Percentiles rank a stretch among this genome's conserved stretches.
Conservation (phyloP, 2,797 vertebrate genomes). For the Micropoecilia bifurca region DNA sequence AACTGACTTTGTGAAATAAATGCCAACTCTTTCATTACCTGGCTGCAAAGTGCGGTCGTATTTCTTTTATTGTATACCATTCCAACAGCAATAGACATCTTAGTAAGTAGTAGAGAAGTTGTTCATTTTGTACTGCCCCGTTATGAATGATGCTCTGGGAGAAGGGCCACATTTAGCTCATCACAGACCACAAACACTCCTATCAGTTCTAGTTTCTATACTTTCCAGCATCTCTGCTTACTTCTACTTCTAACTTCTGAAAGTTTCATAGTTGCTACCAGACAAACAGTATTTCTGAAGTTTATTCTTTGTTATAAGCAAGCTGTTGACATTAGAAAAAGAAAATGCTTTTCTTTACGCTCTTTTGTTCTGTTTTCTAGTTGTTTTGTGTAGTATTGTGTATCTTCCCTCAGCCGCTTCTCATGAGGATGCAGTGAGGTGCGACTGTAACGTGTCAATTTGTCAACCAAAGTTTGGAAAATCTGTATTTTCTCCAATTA, state of each 20-base stretch:
- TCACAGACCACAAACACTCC: not conserved
- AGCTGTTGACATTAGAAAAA: conserved; percentile 9
- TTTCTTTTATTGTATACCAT: not conserved
- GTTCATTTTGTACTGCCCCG: not conserved
- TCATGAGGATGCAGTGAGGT: not conserved
- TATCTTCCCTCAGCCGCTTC: not conserved
- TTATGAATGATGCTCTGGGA: not conserved
- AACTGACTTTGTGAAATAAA: not conserved
- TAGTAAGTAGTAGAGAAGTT: not conserved
- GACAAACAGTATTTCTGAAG: conserved; percentile 17
- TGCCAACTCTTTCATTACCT: not conserved
- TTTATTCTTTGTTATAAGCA: conserved; percentile 1
- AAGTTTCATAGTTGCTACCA: conserved; percentile 40
- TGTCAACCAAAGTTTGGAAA: not conserved
- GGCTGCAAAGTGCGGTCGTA: not conserved
- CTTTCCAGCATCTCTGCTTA: not conserved
- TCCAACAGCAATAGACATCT: not conserved
- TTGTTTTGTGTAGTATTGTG: not conserved
- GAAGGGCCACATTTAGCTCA: not conserved
- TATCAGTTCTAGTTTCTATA: conserved; percentile 16
- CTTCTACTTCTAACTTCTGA: not conserved
- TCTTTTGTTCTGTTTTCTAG: not conserved
- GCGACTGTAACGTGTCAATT: not conserved
- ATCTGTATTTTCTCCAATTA: not conserved
- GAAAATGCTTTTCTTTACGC: not conserved